These are phyloP conservation scores for Saccostrea cuccullata DNA, from an alignment of 1,140 invertebrate species.

Conservation along the genomic window DNA sequence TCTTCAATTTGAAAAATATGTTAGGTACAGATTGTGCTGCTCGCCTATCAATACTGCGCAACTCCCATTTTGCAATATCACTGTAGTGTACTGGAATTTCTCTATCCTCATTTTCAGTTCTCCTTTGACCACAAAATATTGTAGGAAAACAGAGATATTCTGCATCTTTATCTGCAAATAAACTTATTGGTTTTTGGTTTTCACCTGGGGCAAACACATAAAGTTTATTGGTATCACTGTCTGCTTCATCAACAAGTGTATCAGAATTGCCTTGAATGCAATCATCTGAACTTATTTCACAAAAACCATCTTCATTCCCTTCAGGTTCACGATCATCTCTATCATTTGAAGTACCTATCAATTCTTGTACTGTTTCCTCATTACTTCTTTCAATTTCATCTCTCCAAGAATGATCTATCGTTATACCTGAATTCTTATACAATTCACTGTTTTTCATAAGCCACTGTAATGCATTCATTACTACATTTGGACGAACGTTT, in stretches of 20 bases:
- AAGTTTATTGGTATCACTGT: slow-evolving; percentile 35
- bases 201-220: slow-evolving; percentile 58
- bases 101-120: slow-evolving; percentile 49
- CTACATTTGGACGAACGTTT: slow-evolving; percentile 25
- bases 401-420: slow-evolving; percentile 34
- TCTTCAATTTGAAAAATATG: slow-evolving; percentile 57
- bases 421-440: slow-evolving; percentile 45
- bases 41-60: slow-evolving; percentile 51
- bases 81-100: slow-evolving; percentile 48
- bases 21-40: slow-evolving; percentile 52
- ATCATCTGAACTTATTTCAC: slow-evolving; percentile 37
- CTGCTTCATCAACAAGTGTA: slow-evolving; percentile 46
- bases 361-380: slow-evolving; percentile 2
- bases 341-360: neutral
- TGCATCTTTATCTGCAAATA: slow-evolving; percentile 52
- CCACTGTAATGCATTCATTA: slow-evolving; percentile 34
- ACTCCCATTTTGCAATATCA: slow-evolving; percentile 57
- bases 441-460: slow-evolving; percentile 34
- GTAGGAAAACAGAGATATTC: slow-evolving; percentile 52
- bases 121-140: slow-evolving; percentile 55
- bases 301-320: slow-evolving; percentile 22
- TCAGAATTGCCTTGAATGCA: slow-evolving; percentile 43
- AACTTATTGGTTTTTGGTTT: slow-evolving; percentile 47
- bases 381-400: neutral
- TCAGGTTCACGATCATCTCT: slow-evolving; percentile 32